Conservation (phyloP, 2,888 invertebrate species). For the Rotaria macrura region DNA sequence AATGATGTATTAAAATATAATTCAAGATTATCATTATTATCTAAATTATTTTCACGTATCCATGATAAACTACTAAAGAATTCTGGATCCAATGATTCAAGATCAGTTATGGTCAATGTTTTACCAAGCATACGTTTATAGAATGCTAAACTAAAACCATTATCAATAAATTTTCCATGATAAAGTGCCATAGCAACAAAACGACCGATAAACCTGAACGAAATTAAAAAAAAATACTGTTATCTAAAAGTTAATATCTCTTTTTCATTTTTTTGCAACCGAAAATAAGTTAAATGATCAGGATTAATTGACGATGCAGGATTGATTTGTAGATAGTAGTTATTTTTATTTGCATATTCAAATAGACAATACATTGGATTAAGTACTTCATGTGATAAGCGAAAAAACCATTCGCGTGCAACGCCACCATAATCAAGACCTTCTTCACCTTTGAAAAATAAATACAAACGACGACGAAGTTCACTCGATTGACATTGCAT, state of each 20-base stretch:
- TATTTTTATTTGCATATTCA: constrained; percentile 97
- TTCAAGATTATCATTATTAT: constrained; percentile 60
- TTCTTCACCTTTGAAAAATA: constrained; percentile 97
- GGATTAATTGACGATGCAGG: constrained; percentile 96
- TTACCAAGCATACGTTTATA: constrained; percentile 82
- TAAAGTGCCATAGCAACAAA: constrained; percentile 84
- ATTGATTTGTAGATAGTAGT: constrained; percentile 97
- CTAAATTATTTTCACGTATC: constrained; percentile 74
- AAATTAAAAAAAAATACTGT: background rate
- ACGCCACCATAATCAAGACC: constrained; percentile 97
- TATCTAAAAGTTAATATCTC: too few relatives aligned
- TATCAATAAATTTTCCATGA: constrained; percentile 87
- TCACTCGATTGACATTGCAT: constrained; percentile 34
- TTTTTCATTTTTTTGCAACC: background rate
- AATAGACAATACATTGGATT: constrained; percentile 99
- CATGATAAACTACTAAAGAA: constrained; percentile 87
- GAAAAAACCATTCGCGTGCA: constrained; percentile 60
- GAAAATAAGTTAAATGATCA: constrained; percentile 79
- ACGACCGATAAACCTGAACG: constrained; percentile 79
- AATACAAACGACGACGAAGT: constrained; percentile 73
- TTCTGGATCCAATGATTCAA: constrained; percentile 78
- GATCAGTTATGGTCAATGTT: constrained; percentile 54
- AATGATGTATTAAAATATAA: constrained; percentile 80
- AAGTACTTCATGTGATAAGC: constrained; percentile 87
- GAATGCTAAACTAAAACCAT: constrained; percentile 90